Percentiles rank a stretch among this genome's conserved stretches.
These are phyloP conservation scores for Microtus montanus DNA, from an alignment of 2,113 vertebrate species.

Conservation along the genomic window DNA sequence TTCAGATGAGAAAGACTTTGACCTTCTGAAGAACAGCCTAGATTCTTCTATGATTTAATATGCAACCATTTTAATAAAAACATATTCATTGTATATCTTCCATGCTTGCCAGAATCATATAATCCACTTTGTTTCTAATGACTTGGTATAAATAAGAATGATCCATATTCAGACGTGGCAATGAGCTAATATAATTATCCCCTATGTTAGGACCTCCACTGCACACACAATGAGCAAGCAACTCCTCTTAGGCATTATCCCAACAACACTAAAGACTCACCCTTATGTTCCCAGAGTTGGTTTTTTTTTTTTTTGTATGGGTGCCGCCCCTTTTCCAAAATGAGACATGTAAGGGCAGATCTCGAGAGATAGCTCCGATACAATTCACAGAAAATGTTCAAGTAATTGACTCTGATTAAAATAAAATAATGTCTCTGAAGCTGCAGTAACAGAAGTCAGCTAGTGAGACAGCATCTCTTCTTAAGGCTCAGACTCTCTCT, in stretches of 20 bases:
- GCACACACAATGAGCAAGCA: not conserved
- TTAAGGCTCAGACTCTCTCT: not conserved
- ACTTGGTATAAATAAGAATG: conserved; percentile 2
- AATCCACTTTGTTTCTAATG: conserved; percentile 46
- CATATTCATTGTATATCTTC: conserved; percentile 7
- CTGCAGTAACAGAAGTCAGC: conserved; percentile 16
- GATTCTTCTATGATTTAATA: not conserved
- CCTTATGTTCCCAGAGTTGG: not conserved
- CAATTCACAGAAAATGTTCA: conserved; percentile 1
- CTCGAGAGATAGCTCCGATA: not conserved
- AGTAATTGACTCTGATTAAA: conserved; percentile 28
- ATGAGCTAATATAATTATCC: conserved; percentile 53
- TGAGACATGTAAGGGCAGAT: not conserved
- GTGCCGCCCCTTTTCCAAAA: not conserved
- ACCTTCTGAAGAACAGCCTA: not conserved
- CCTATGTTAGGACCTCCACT: not conserved
- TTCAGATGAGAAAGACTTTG: not conserved
- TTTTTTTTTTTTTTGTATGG: not conserved
- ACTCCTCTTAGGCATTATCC: not conserved
- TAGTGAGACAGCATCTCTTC: conserved; percentile 43
- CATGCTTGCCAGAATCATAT: not conserved
- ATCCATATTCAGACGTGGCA: conserved; percentile 16
- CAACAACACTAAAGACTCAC: not conserved
- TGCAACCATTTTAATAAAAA: not conserved
- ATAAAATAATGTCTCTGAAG: conserved; percentile 16